Evolutionary conservation across 2,888 invertebrate genomes (phyloP), one percentile per base, ranked within the genome.

Genomic region (Cheilosia impressa): DNA sequence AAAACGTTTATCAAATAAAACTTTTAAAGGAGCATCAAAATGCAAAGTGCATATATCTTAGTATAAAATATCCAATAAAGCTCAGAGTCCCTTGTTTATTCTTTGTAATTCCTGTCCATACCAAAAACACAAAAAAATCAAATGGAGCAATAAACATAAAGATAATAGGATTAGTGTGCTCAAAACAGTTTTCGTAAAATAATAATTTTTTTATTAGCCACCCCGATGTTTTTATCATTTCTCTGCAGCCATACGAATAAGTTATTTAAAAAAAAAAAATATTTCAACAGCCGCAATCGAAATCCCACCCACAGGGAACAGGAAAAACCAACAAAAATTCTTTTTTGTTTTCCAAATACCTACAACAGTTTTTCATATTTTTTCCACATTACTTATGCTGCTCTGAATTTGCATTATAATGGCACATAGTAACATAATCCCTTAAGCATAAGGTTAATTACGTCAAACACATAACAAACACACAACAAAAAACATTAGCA

Each of bases 371-470:
- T 19, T n/a, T 24, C 47, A 47, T 50, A 66, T 75, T 65, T 53
- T 27, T 10, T 24, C 24, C 55, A 22, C 15, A 38, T 34, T 57
- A 50, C 65, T 75, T 75, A 50, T 62, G 75, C 57, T 62, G 75
- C 57, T 66, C 47, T 57, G 57, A 55, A 75, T 75, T 75, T 65
- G 75, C 75, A 75, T 75, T 75, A 22, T 50, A 19, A 13, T 27
- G 75, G 58, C 41, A 19, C 22, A 31, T 17, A 19, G 65, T 19
- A 66, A 66, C 66, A 45, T 68, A 83, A 72, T 78, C 72, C 71
- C 78, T 47, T 71, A 24, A 76, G 81, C 27, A 45, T 82, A 45
- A 52, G 69, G 53, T 71, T 82, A 82, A 76, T 82, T 82, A 82
- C 58, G 41, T 52, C 52, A 76, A 68, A 27, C 38, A 31, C 22